Base-by-base conservation (phyloP, 1,140 invertebrate species). In the Sycophaga agraensis region DNA sequence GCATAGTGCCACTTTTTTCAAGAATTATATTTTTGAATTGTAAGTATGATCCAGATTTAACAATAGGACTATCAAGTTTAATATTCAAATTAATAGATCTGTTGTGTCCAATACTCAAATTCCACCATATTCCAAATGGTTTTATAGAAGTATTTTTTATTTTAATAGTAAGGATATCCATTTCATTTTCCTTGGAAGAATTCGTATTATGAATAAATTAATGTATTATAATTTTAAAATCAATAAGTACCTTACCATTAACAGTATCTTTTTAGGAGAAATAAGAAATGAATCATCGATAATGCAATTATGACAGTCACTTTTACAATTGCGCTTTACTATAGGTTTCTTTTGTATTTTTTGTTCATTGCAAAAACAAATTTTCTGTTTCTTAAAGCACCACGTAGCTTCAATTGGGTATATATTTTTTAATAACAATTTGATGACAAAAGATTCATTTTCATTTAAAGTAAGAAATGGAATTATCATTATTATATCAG, bases 1-100 rank as follows among this genome's bases (percentile, higher is more conserved):
- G 40, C 14, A 48, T 40, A 2, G 3, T n/a, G 31, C 2, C 24
- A 19, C 21, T 16, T 17, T 54, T 34, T 17, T 68, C 72, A 22
- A 77, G 56, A 40, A 66, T 70, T 59, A 70, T 22, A 22, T 51
- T 49, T 24, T 68, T 67, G n/a, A 77, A 71, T 24, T 61, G 59
- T 12, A 75, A 54, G 19, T 6, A 12, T 12, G 53, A 9, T 17
- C 49, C 63, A 9, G 49, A 51, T 34, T 67, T 53, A 45, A 72
- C 46, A 5, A 64, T 50, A 0, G 65, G 66, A 42, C 59, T 64
- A 26, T 67, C 56, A 11, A 73, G 46, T 3, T 57, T 39, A 9
- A 70, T 42, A n/a, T 64, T 63, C 1, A 75, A 64, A 58, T 55
- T 65, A 21, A 78, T 55, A n/a, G 60, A 64, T 49, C 76, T 72